Conservation (phyloP, 2,797 vertebrate species). For the Peromyscus aztecus region DNA sequence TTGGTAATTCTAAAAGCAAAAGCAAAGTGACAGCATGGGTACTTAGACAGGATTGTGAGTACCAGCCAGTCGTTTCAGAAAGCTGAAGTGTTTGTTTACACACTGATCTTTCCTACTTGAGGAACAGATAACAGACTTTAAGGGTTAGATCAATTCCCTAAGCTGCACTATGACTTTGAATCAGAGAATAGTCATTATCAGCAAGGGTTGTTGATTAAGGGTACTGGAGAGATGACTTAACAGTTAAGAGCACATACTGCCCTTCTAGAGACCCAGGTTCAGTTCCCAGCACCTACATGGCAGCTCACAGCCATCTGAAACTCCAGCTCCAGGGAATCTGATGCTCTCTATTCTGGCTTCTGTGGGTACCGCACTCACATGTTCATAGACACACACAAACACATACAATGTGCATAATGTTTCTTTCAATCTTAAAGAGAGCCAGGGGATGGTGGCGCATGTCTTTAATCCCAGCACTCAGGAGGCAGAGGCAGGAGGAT, state of each 20-base stretch:
- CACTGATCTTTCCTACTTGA: background rate
- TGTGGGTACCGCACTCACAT: background rate
- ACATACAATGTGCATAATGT: background rate
- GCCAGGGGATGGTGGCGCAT: no score
- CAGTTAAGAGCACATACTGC: background rate
- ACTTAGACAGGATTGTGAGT: background rate
- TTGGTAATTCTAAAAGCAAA: conserved; percentile 14
- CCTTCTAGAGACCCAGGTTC: background rate
- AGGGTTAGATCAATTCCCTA: conserved; percentile 15
- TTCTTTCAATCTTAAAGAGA: background rate
- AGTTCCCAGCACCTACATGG: background rate
- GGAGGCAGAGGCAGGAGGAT: no score
- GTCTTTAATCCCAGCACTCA: no score
- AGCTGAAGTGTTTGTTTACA: background rate
- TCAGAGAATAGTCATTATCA: background rate
- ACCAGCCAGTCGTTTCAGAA: background rate
- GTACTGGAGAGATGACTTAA: background rate
- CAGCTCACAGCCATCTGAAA: background rate
- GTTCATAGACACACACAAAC: background rate
- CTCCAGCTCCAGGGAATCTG: background rate
- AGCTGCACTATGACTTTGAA: conserved; percentile 20
- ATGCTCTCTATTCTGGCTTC: background rate
- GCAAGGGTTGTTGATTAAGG: background rate
- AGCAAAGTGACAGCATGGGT: background rate
- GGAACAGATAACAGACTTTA: background rate